Evolutionary conservation across 2,113 vertebrate species (phyloP).

Genomic region (Pandion haliaetus): DNA sequence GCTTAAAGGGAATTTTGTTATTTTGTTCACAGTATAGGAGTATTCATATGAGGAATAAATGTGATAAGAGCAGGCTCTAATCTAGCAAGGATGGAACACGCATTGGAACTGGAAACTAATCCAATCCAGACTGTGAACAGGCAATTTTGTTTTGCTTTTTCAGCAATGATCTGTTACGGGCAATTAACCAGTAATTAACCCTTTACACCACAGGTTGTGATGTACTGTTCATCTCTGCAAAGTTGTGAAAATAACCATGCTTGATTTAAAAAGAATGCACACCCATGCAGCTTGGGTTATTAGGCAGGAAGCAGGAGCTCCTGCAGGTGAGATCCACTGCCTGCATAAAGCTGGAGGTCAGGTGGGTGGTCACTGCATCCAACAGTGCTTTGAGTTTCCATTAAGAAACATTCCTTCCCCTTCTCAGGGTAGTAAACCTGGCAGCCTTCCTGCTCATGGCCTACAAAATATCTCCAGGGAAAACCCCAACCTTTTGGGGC

Average conservation of each 20-base stretch:
- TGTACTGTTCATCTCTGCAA: background rate
- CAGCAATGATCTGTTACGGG: background rate
- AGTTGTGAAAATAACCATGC: fast-evolving
- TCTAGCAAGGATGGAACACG: background rate
- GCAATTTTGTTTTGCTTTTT: background rate
- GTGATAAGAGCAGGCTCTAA: background rate
- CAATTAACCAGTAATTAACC: background rate
- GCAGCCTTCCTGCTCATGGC: background rate
- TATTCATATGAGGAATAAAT: background rate
- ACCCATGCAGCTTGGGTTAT: background rate
- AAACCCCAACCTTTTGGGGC: background rate
- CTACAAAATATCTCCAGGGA: background rate
- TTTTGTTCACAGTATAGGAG: background rate
- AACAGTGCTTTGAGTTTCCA: background rate
- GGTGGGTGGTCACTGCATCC: background rate
- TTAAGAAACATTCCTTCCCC: background rate
- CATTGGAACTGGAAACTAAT: background rate
- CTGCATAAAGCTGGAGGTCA: background rate
- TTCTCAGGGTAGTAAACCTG: background rate
- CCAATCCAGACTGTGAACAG: background rate
- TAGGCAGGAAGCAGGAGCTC: background rate
- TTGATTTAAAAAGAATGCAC: background rate
- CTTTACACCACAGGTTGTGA: background rate
- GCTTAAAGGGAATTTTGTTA: background rate
- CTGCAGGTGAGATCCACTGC: background rate